These are phyloP conservation scores for Rhinolophus sinicus DNA, from an alignment of 2,113 vertebrate species.

Conservation along the genomic window DNA sequence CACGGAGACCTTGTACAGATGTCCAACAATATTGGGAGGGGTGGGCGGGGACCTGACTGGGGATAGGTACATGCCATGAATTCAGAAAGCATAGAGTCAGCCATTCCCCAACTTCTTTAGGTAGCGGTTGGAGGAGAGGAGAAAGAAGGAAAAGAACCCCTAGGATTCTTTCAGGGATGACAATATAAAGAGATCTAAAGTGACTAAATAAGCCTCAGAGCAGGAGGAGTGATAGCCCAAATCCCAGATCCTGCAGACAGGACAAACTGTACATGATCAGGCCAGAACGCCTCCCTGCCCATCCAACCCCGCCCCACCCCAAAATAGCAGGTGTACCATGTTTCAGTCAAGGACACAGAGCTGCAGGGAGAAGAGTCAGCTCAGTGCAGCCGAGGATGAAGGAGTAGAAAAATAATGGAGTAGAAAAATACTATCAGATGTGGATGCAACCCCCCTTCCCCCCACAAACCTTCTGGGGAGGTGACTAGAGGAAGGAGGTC, in stretches of 20 bases:
- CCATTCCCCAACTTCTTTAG: no score
- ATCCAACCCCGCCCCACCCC: neutral
- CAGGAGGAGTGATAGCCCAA: rapidly evolving
- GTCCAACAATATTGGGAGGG: neutral
- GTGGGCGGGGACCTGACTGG: neutral
- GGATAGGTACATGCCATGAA: rapidly evolving
- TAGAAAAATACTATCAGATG: neutral
- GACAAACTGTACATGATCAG: neutral
- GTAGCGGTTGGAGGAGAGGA: neutral
- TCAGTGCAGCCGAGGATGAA: neutral
- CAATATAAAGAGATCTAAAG: neutral
- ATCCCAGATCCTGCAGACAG: neutral
- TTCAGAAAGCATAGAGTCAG: neutral
- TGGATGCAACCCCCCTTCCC: neutral
- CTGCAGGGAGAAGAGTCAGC: neutral
- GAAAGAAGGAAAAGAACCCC: neutral
- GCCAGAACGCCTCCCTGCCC: neutral
- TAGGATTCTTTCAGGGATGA: neutral
- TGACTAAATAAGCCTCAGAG: neutral
- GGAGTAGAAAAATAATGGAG: neutral
- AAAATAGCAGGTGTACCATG: neutral
- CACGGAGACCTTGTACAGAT: neutral
- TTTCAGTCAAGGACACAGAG: constrained; percentile 15
- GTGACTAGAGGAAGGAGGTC: neutral
- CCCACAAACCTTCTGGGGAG: neutral